Conservation (phyloP, 2,113 vertebrate genomes). For the Boulengeromyrus knoepffleri region DNA sequence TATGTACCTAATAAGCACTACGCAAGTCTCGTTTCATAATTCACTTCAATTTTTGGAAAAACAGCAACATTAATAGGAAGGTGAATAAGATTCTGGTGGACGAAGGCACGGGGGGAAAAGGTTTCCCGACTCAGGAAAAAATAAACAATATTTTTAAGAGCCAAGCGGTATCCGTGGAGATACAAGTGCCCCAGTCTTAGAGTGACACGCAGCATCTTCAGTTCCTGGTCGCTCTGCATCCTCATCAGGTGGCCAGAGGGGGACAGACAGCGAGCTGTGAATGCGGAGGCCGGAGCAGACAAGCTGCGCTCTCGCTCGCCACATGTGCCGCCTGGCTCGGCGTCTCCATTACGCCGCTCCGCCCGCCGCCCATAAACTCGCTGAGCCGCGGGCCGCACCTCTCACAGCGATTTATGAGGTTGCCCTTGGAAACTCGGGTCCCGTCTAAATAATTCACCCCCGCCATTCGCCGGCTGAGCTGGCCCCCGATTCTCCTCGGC, state of each 20-base stretch:
- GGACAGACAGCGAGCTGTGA: neutral
- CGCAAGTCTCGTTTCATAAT: neutral
- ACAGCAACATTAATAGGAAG: neutral
- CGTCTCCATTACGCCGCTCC: neutral
- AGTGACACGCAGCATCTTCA: neutral
- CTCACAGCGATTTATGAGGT: neutral
- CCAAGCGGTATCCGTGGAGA: neutral
- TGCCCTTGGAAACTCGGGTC: neutral
- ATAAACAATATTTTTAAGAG: neutral
- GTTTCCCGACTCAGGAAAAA: neutral
- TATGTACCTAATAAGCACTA: neutral
- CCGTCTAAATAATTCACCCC: neutral
- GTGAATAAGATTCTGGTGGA: neutral
- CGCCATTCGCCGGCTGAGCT: neutral
- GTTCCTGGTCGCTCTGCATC: neutral
- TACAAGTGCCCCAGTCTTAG: neutral
- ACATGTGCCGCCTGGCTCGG: neutral
- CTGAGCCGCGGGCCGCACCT: neutral
- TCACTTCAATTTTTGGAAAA: neutral
- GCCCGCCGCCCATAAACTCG: neutral
- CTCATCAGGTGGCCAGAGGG: neutral
- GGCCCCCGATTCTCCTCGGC: neutral
- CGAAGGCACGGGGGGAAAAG: neutral
- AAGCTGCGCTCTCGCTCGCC: neutral
- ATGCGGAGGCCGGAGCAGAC: neutral